These are phyloP conservation scores for Agrenia bidenticulata DNA, from an alignment of 2,888 invertebrate genomes.

Conservation along the genomic window DNA sequence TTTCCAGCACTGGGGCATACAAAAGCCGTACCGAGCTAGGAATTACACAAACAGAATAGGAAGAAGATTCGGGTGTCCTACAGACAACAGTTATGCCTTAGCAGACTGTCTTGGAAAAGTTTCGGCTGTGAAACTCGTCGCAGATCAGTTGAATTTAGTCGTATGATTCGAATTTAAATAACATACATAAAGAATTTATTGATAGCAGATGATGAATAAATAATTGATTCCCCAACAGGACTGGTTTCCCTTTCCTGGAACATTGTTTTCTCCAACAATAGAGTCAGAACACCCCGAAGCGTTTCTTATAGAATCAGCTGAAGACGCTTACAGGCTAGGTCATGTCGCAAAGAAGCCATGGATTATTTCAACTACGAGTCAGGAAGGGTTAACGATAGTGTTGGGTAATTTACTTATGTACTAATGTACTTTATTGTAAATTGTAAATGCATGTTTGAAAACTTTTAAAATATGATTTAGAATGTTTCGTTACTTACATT, in stretches of 20 bases:
- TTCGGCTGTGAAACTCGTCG: slow-evolving; percentile 22
- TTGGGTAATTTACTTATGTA: slow-evolving; percentile 30
- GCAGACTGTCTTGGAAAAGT: slow-evolving; percentile 20
- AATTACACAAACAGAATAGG: slow-evolving; percentile 23
- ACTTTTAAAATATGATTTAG: no score
- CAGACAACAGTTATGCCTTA: slow-evolving; percentile 20
- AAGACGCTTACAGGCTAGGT: slow-evolving; percentile 41
- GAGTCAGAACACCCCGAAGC: slow-evolving; percentile 39
- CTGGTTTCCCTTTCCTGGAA: slow-evolving; percentile 42
- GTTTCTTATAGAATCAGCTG: slow-evolving; percentile 40
- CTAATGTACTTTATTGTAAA: no score
- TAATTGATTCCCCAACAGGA: slow-evolving; percentile 22
- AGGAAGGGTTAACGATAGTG: slow-evolving; percentile 38
- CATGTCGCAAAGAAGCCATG: slow-evolving; percentile 43
- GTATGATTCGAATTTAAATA: slow-evolving; percentile 15
- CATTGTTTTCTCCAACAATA: slow-evolving; percentile 37
- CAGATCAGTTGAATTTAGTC: slow-evolving; percentile 30
- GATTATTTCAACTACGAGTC: slow-evolving; percentile 36
- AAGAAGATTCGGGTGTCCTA: slow-evolving; percentile 25
- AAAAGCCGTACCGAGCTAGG: slow-evolving; percentile 6
- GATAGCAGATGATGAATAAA: neutral
- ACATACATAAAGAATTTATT: no score
- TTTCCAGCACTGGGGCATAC: slow-evolving; percentile 38
- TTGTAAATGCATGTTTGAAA: no score
- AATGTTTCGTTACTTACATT: no score